Evolutionary conservation across 2,888 invertebrate species (phyloP).

Genomic region (Meiosimyza decipiens): DNA sequence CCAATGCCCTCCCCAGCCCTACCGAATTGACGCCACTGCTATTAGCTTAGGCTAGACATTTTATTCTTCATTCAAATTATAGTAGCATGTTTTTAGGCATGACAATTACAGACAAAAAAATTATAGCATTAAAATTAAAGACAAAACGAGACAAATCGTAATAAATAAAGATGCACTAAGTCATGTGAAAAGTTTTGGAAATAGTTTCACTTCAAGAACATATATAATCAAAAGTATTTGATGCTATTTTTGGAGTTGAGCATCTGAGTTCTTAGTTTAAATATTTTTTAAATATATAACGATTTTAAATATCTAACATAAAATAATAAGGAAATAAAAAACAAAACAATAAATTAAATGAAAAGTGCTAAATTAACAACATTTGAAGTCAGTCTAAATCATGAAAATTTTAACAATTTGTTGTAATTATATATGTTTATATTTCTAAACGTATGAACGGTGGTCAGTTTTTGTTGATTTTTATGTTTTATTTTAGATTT

Average conservation of each 20-base stretch:
- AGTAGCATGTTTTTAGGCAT: too few relatives aligned
- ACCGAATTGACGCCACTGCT: too few relatives aligned
- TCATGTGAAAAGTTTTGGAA: neutral
- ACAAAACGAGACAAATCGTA: too few relatives aligned
- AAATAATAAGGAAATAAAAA: constrained; percentile 13
- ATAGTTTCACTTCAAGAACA: neutral
- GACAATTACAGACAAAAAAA: too few relatives aligned
- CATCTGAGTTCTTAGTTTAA: too few relatives aligned
- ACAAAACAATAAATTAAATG: constrained; percentile 11
- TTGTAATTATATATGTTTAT: constrained; percentile 23
- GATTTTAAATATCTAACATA: neutral
- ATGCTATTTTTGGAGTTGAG: neutral
- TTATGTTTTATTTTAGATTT: neutral
- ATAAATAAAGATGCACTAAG: too few relatives aligned
- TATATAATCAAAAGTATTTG: too few relatives aligned
- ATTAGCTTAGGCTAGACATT: too few relatives aligned
- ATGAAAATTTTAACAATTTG: constrained; percentile 1
- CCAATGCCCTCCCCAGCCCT: too few relatives aligned
- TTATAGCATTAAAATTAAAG: too few relatives aligned
- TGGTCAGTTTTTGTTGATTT: constrained; percentile 21
- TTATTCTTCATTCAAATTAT: too few relatives aligned
- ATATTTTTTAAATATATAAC: too few relatives aligned
- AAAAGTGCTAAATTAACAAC: constrained; percentile 31
- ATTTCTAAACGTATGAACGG: constrained; percentile 8
- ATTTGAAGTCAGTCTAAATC: constrained; percentile 35